Evolutionary conservation across 2,113 vertebrate species (phyloP), one percentile per base, ranked within the genome.

Genomic region (Lepus americanus): DNA sequence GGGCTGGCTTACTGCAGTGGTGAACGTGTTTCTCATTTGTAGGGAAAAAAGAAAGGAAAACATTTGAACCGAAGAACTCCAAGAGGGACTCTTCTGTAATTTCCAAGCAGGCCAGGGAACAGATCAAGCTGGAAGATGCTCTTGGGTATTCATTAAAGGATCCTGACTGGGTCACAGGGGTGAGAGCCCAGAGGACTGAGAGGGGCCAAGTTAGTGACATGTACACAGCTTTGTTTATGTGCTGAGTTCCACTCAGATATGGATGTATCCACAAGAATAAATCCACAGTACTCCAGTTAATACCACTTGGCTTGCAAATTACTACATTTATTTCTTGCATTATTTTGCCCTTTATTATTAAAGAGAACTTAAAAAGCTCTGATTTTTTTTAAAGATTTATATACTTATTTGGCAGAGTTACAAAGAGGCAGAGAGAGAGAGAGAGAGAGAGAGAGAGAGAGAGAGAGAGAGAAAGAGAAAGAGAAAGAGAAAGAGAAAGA

Each of bases 81-180:
- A 95, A 81, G 95, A 87, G 89, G 95, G 94, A 96, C 66, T 94
- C 36, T 91, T 92, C 78, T 95, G 90, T 97, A 90, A 91, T 96
- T 96, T 96, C 95, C 94, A 91, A 83, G 87, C 27, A 94, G 87
- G 9, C 63, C 49, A 67, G 94, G 95, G 94, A 97, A 81, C 95
- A 95, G 29, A 73, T 17, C 92, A 64, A 33, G 39, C 39, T 70
- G 20, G 0, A 2, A 39, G 4, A 29, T 80, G 4, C 76, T 69
- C 92, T 12, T 55, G 87, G 55, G 96, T 92, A 66, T 85, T 97
- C 97, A 96, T 97, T 97, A 95, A 70, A 91, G 10, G 29, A n/a
- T 81, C 63, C 70, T 77, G 86, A 55, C 53, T 89, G 76, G 89
- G 90, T 81, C 79, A 36, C 25, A n/a, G 51, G 36, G 8, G 59